phyloP scores from a whole-genome alignment of 2,797 vertebrate genomes.

The Calcarius lapponicus region DNA sequence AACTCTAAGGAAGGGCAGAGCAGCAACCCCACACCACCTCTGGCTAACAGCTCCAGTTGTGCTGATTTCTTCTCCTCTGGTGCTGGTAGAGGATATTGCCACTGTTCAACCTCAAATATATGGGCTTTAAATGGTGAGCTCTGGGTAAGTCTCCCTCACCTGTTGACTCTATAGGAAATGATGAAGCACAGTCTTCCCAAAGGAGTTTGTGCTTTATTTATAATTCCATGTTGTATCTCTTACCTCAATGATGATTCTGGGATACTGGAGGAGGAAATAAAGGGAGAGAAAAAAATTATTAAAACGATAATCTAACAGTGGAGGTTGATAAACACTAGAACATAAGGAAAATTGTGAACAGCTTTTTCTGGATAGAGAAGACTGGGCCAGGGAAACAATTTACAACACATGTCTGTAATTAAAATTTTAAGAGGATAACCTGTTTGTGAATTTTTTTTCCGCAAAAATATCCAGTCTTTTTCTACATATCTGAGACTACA shows the following conservation, averaged over 20 bases:
- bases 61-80: neutral
- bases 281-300: neutral
- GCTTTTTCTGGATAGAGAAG: neutral
- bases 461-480: neutral
- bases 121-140: neutral
- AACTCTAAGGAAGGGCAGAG: neutral
- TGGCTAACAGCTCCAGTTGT: neutral
- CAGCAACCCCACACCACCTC: neutral
- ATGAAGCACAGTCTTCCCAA: neutral
- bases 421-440: neutral
- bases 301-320: neutral
- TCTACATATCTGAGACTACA: neutral
- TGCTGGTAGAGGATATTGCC: neutral
- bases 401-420: neutral
- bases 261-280: conserved; percentile 35
- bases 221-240: neutral
- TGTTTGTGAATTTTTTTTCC: neutral
- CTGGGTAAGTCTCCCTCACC: neutral
- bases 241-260: conserved; percentile 41
- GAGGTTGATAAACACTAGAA: neutral
- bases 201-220: neutral
- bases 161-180: neutral
- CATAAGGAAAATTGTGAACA: neutral
- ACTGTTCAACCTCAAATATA: neutral
- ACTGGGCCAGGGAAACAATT: neutral